Evolutionary conservation across 2,888 invertebrate genomes (phyloP).

Genomic region (Zaprionus bogoriensis): DNA sequence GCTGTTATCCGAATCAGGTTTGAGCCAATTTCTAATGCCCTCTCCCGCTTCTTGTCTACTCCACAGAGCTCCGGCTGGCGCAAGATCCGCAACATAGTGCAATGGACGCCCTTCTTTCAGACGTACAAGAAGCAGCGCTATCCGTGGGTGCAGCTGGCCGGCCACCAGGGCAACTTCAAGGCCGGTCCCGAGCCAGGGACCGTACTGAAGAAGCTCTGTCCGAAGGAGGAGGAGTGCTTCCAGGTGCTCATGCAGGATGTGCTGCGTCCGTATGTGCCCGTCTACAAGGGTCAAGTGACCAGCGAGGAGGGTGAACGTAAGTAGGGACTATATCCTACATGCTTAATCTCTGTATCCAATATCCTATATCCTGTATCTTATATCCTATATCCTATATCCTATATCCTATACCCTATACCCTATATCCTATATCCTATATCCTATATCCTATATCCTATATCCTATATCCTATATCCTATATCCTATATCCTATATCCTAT

Average conservation of each 20-base stretch:
- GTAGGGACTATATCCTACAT: slow-evolving; percentile 33
- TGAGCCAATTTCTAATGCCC: background rate
- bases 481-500: background rate
- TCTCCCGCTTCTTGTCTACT: background rate
- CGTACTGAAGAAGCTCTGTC: slow-evolving; percentile 95
- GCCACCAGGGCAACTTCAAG: slow-evolving; percentile 97
- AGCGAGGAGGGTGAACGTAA: slow-evolving; percentile 91
- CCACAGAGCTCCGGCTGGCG: slow-evolving; percentile 95
- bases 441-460: background rate
- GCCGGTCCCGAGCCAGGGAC: slow-evolving; percentile 97
- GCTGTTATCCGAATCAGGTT: background rate
- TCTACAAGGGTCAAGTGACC: slow-evolving; percentile 93
- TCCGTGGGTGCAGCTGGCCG: slow-evolving; percentile 98
- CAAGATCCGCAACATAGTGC: slow-evolving; percentile 95
- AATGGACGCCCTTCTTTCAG: slow-evolving; percentile 98
- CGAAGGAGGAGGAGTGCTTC: slow-evolving; percentile 94
- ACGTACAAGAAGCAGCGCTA: slow-evolving; percentile 97
- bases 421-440: background rate
- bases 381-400: background rate
- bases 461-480: background rate
- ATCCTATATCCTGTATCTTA: background rate
- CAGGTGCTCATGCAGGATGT: slow-evolving; percentile 92
- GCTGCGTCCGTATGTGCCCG: slow-evolving; percentile 94
- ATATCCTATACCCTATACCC: background rate
- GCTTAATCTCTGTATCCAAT: background rate